phyloP scores from a whole-genome alignment of 2,888 invertebrate species.

The Acronicta alni region DNA sequence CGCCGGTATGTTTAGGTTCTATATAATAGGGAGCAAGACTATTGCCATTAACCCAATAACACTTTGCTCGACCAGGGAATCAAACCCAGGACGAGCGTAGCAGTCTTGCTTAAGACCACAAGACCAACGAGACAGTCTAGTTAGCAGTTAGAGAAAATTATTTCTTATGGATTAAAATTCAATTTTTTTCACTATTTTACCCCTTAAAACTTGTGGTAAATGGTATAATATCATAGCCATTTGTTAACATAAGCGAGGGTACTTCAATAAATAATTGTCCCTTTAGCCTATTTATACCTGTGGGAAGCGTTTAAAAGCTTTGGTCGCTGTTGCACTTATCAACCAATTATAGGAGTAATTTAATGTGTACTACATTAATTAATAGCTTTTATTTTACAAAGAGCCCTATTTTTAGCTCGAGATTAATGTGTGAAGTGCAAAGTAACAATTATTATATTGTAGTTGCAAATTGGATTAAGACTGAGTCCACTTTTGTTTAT shows the following conservation, averaged over 20 bases:
- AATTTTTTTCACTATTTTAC: too few species aligned
- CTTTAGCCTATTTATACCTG: slow-evolving; percentile 47
- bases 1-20: too few species aligned
- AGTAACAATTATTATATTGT: slow-evolving; percentile 16
- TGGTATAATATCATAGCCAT: not conserved
- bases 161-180: too few species aligned
- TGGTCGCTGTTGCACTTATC: slow-evolving; percentile 67
- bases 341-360: slow-evolving; percentile 69
- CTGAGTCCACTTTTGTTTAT: slow-evolving; percentile 13
- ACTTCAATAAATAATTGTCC: slow-evolving; percentile 60
- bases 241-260: not conserved
- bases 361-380: slow-evolving; percentile 56
- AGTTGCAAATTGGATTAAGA: slow-evolving; percentile 26
- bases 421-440: slow-evolving; percentile 35
- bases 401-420: slow-evolving; percentile 23
- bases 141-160: too few species aligned
- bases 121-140: too few species aligned
- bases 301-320: slow-evolving; percentile 63
- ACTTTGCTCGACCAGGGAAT: too few species aligned
- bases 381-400: slow-evolving; percentile 41
- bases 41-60: too few species aligned
- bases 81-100: too few species aligned
- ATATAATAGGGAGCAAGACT: too few species aligned
- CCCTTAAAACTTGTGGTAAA: too few species aligned
- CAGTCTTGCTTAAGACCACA: too few species aligned